These are phyloP conservation scores for Otus sunia DNA, from an alignment of 2,113 vertebrate genomes.

Conservation along the genomic window DNA sequence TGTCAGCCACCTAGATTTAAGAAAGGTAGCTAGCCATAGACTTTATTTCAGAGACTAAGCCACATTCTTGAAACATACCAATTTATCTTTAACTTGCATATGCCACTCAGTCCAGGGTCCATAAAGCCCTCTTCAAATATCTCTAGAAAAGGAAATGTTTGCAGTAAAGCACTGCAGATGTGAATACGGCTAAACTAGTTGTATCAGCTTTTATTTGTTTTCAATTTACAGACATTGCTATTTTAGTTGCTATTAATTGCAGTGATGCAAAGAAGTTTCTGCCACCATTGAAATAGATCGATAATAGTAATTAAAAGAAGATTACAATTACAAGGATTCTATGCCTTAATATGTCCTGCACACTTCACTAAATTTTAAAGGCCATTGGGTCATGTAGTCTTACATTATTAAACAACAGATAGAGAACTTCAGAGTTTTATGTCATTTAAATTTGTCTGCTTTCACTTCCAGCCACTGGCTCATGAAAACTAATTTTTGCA, in stretches of 20 bases:
- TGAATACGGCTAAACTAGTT: not conserved
- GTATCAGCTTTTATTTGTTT: not conserved
- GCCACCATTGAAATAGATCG: not conserved
- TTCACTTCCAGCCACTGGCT: not conserved
- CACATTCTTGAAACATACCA: not conserved
- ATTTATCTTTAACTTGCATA: not conserved
- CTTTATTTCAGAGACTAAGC: not conserved
- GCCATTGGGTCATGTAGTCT: not conserved
- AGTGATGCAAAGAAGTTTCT: not conserved
- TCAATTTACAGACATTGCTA: not conserved
- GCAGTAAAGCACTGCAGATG: not conserved
- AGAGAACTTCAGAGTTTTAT: not conserved
- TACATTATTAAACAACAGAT: not conserved
- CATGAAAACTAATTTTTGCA: not conserved
- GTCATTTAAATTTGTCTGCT: conserved; percentile 4
- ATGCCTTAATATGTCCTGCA: not conserved
- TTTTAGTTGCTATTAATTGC: not conserved
- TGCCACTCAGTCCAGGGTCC: not conserved
- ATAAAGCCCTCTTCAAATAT: not conserved
- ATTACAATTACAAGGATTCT: not conserved
- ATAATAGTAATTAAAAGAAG: not conserved
- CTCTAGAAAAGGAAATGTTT: not conserved
- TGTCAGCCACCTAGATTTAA: not conserved
- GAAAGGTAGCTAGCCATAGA: not conserved
- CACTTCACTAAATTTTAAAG: conserved; percentile 6